Evolutionary conservation across 2,888 invertebrate species (phyloP), one percentile per base, ranked within the genome.

Genomic region (Luperina nickerlii): DNA sequence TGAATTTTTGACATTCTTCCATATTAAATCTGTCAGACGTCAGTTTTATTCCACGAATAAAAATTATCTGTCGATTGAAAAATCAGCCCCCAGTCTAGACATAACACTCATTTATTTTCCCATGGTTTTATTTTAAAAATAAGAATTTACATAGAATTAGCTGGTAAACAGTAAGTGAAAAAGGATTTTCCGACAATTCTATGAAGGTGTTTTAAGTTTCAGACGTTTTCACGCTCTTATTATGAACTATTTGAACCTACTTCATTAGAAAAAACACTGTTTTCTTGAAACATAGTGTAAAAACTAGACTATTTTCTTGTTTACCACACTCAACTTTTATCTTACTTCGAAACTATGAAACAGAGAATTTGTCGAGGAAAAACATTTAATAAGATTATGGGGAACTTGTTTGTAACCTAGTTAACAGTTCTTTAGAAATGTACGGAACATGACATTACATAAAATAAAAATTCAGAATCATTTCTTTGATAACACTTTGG

Each of bases 321-420:
- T 79, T 81, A 79, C 78, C 74, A 57, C 60, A 76, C 20, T 73
- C 71, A 51, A 27, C 63, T 74, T 83, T 62, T 65, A 73, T 76
- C 48, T 32, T 67, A 81, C 69, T 86, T 87, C 48, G 54, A 51
- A 79, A 84, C 84, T 78, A 87, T 84, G 78, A 78, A 78, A 87
- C 70, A 80, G 54, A 73, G 24, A 78, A 78, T 68, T 79, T 76
- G 74, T 78, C 32, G 57, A 63, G 67, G 68, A 66, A 85, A 78
- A 86, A 78, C 84, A 79, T 79, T 78, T 84, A 78, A 87, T 81
- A 65, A 48, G 63, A 84, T 86, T 62, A 83, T 76, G 32, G 51
- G 57, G 62, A 76, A 81, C 73, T 86, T 81, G 69, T 86, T 84
- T 85, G 76, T 54, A 85, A 85, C 85, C 70, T 76, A 85, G 74